Evolutionary conservation across 2,888 invertebrate species (phyloP).

Genomic region (Peribatodes rhomboidaria): DNA sequence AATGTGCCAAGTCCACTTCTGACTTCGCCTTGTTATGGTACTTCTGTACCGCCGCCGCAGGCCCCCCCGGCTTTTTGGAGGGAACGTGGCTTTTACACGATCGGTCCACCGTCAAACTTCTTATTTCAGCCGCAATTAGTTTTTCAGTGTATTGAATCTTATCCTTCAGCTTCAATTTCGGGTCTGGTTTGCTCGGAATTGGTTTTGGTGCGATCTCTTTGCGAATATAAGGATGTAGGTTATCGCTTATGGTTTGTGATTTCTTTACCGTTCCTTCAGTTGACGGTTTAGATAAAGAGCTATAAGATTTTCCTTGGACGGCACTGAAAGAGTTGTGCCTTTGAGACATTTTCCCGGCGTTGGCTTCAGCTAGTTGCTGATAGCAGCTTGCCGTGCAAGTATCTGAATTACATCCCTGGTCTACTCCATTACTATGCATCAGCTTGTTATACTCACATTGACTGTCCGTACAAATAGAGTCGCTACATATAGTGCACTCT

Average conservation of each 20-base stretch:
- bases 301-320: constrained; percentile 76
- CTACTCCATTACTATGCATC: constrained; percentile 79
- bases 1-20: constrained; percentile 86
- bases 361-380: constrained; percentile 72
- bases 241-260: constrained; percentile 80
- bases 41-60: constrained; percentile 66
- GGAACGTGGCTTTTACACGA: constrained; percentile 68
- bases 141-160: constrained; percentile 83
- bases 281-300: constrained; percentile 60
- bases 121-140: constrained; percentile 81
- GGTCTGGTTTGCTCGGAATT: constrained; percentile 50
- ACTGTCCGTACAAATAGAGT: constrained; percentile 83
- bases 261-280: constrained; percentile 78
- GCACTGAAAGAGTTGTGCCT: constrained; percentile 83
- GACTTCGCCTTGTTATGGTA: constrained; percentile 86
- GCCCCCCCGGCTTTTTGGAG: constrained; percentile 61
- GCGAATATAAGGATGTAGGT: constrained; percentile 82
- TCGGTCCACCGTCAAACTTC: constrained; percentile 76
- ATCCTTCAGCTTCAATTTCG: constrained; percentile 76
- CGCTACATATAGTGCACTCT: constrained; percentile 83
- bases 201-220: constrained; percentile 77
- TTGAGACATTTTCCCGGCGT: constrained; percentile 69
- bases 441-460: constrained; percentile 83
- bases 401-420: constrained; percentile 78
- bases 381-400: constrained; percentile 78